phyloP scores from a whole-genome alignment of 2,113 vertebrate species.

The Syngnathus typhle region DNA sequence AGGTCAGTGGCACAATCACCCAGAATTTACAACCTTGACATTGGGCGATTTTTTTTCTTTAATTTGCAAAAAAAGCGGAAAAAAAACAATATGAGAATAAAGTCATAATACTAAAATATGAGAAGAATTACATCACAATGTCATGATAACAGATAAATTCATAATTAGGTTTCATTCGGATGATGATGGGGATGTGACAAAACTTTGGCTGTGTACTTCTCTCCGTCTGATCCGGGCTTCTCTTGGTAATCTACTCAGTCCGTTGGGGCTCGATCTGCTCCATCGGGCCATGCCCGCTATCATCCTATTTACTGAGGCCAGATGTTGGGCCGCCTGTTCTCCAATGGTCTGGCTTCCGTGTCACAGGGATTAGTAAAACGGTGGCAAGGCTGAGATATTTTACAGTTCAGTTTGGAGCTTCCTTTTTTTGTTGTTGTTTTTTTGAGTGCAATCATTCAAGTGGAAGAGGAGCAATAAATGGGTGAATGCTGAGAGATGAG shows the following conservation, averaged over 20 bases:
- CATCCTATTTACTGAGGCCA: constrained; percentile 61
- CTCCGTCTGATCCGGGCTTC: constrained; percentile 40
- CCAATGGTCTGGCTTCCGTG: constrained; percentile 43
- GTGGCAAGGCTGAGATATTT: neutral
- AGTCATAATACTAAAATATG: no score
- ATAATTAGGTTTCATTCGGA: no score
- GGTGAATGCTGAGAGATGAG: neutral
- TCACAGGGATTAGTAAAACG: constrained; percentile 54
- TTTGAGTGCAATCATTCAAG: neutral
- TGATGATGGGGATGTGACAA: no score
- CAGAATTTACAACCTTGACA: no score
- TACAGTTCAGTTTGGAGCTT: neutral
- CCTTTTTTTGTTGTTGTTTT: neutral
- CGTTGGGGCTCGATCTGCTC: constrained; percentile 44
- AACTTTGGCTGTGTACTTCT: constrained; percentile 18
- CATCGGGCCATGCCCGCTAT: constrained; percentile 48
- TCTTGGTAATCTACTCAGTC: constrained; percentile 56
- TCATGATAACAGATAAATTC: no score
- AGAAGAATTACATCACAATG: no score
- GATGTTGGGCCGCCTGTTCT: constrained; percentile 58
- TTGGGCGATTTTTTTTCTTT: no score
- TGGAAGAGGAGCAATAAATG: neutral
- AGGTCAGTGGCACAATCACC: no score
- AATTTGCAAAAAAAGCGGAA: no score
- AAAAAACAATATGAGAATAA: no score